Percentiles rank a stretch among this genome's conserved stretches.
Conservation (phyloP, 2,113 vertebrate genomes). For the Peromyscus californicus region DNA sequence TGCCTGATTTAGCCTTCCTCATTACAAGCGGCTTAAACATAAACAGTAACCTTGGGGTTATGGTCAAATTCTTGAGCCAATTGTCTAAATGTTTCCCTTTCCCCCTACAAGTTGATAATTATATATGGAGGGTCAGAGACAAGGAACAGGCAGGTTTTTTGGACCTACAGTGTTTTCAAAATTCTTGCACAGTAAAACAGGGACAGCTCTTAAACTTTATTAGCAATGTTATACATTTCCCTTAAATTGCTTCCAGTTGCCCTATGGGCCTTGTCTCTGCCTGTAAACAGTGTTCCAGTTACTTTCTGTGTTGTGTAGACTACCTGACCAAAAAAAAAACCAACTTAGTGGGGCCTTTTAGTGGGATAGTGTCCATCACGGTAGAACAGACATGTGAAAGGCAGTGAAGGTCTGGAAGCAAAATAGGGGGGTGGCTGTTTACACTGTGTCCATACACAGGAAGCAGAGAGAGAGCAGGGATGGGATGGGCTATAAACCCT, state of each 20-base stretch:
- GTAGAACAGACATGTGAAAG: background rate
- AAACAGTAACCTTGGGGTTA: background rate
- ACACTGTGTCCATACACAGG: background rate
- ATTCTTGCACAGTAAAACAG: slow-evolving; percentile 30
- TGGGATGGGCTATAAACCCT: background rate
- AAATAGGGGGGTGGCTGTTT: background rate
- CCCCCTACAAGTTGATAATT: background rate
- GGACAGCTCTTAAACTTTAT: background rate
- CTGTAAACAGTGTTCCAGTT: background rate
- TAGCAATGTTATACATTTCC: background rate
- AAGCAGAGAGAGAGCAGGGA: background rate
- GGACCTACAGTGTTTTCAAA: background rate
- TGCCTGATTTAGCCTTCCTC: slow-evolving; percentile 46
- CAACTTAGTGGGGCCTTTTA: background rate
- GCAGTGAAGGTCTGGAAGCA: background rate
- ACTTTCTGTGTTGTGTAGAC: background rate
- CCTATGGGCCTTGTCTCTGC: background rate
- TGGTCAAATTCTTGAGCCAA: slow-evolving; percentile 68
- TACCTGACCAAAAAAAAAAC: background rate
- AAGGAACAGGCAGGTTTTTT: background rate
- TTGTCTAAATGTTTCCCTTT: slow-evolving; percentile 20
- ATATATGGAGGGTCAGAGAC: background rate
- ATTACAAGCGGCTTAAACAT: slow-evolving; percentile 15
- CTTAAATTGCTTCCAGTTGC: background rate
- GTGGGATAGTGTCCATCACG: background rate